Evolutionary conservation across 2,888 invertebrate genomes (phyloP).

Genomic region (Anthoptus insignis): DNA sequence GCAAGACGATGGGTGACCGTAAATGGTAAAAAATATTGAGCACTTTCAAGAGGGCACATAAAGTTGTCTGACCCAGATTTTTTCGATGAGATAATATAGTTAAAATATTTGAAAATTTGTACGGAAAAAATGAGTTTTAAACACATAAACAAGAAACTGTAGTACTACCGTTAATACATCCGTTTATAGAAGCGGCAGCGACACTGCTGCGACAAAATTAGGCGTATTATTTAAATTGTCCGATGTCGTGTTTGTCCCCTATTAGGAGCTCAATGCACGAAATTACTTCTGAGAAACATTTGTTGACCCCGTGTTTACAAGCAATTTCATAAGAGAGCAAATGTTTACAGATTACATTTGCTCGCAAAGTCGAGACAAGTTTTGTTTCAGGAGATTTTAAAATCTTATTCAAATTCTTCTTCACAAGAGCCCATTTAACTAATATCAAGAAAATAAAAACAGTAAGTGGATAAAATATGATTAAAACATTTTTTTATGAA

Average conservation of each 20-base stretch:
- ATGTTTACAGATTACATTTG: conserved; percentile 21
- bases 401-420: too few relatives aligned
- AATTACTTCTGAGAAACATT: conserved; percentile 32
- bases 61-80: too few relatives aligned
- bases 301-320: conserved; percentile 34
- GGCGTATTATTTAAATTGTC: conserved; percentile 34
- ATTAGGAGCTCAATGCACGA: conserved; percentile 34
- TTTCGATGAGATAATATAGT: too few relatives aligned
- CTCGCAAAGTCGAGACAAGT: neutral
- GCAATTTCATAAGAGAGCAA: conserved; percentile 19
- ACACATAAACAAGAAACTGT: neutral
- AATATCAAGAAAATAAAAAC: too few relatives aligned
- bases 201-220: conserved; percentile 24
- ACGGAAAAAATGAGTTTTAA: too few relatives aligned
- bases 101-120: too few relatives aligned
- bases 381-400: neutral
- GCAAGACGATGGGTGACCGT: too few relatives aligned
- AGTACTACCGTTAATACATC: neutral
- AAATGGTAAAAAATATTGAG: too few relatives aligned
- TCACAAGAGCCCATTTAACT: too few relatives aligned
- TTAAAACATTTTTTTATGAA: too few relatives aligned
- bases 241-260: conserved; percentile 31
- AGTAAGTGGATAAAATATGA: too few relatives aligned
- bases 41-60: too few relatives aligned
- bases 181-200: conserved; percentile 6